Evolutionary conservation across 2,888 invertebrate species (phyloP), one percentile per base, ranked within the genome.

Genomic region (Hetaerina titia): DNA sequence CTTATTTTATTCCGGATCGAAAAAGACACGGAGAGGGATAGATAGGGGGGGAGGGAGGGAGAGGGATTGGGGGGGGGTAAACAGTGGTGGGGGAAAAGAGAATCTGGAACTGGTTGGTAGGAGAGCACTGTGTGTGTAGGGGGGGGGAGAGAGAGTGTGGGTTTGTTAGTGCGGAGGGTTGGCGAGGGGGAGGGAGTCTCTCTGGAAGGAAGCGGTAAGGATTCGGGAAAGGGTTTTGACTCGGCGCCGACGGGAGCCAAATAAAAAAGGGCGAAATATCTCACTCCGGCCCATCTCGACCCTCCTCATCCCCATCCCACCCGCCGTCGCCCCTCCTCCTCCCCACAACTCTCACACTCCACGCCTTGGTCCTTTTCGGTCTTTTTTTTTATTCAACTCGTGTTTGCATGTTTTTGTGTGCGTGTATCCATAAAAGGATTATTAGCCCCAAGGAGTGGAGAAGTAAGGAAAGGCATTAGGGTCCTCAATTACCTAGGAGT

Each of bases 131-230:
- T 1, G 45, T 45, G 45, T 45, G 45, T 45, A 4, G 1, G 1
- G 45, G 45, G 45, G 45, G 45, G 45, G 45, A 4, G 45, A 4
- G 45, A 4, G 45, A 45, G 45, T 45, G 45, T 45, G 45, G 45
- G 45, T 45, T 45, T 45, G 45, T 45, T 97, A 97, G 97, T 97
- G 97, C 97, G 97, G 97, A 97, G 97, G 96, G 95, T 95, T 95
- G 74, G 95, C 95, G 95, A 92, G 88, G 95, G 95, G 90, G 95
- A 95, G 95, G 96, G 95, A 56, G 95, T 94, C 89, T 95, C 95
- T 95, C 95, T 95, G 95, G 95, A 95, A 95, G 95, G 94, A 94
- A 95, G 95, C 95, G 94, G 95, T 95, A 95, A 88, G 95, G 95
- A 95, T 95, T 95, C 95, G 96, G 96, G 96, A 96, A 96, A 96